Percentiles rank a stretch among this genome's conserved stretches.
These are phyloP conservation scores for Acanthosepion pharaonis DNA, from an alignment of 2,888 invertebrate genomes.

Conservation along the genomic window DNA sequence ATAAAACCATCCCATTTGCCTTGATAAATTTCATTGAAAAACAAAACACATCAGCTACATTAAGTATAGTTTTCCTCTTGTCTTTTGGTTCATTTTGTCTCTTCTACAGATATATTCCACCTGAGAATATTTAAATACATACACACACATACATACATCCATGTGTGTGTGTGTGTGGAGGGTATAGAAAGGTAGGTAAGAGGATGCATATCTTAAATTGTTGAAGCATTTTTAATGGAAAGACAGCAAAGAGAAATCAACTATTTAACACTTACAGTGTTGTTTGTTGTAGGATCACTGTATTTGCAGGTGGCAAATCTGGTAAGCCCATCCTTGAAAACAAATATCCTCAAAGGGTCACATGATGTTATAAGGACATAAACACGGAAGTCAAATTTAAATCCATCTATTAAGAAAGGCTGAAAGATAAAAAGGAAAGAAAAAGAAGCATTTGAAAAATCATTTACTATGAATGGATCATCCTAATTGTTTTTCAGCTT, in stretches of 20 bases:
- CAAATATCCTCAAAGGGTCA: slow-evolving; percentile 90
- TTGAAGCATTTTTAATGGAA: background rate
- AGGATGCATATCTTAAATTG: too few relatives aligned
- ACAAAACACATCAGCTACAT: too few relatives aligned
- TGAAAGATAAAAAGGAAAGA: slow-evolving; percentile 70
- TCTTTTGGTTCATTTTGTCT: too few relatives aligned
- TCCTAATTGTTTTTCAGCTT: too few relatives aligned
- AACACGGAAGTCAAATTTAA: slow-evolving; percentile 92
- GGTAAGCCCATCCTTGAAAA: slow-evolving; percentile 92
- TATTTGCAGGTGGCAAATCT: slow-evolving; percentile 92
- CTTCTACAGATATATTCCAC: too few relatives aligned
- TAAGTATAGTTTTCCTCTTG: too few relatives aligned
- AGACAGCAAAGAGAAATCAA: background rate
- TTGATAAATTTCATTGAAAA: too few relatives aligned
- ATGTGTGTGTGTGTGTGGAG: background rate
- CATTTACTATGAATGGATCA: background rate
- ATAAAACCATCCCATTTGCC: too few relatives aligned
- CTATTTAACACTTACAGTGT: slow-evolving; percentile 78
- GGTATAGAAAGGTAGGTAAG: background rate
- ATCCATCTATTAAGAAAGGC: slow-evolving; percentile 91
- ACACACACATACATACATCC: too few relatives aligned
- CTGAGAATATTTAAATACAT: too few relatives aligned
- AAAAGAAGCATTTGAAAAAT: background rate
- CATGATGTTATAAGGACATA: slow-evolving; percentile 92
- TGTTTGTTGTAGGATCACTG: slow-evolving; percentile 86